Evolutionary conservation across 1,140 invertebrate species (phyloP).

Genomic region (Drosophila virilis): DNA sequence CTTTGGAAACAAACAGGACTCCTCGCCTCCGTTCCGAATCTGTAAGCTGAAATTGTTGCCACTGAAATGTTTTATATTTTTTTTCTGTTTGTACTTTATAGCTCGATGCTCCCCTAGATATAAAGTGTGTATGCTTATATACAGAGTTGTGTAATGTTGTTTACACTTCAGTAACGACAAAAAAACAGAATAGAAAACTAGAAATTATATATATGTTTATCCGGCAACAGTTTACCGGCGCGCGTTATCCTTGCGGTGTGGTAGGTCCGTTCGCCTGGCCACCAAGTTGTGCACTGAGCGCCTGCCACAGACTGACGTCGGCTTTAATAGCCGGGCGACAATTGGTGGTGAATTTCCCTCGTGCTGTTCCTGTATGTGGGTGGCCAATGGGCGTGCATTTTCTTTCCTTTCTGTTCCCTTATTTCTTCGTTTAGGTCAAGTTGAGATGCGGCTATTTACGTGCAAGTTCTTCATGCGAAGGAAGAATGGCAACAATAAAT

Average conservation of each 20-base stretch:
- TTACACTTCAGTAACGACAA: slow-evolving; percentile 18
- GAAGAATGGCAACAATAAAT: slow-evolving; percentile 49
- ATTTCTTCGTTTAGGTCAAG: slow-evolving; percentile 40
- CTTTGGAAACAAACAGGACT: slow-evolving; percentile 7
- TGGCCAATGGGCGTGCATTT: slow-evolving; percentile 3
- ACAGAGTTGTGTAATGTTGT: slow-evolving; percentile 6
- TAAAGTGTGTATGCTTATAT: slow-evolving; percentile 16
- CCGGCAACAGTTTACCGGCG: slow-evolving; percentile 5
- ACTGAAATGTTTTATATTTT: slow-evolving; percentile 8
- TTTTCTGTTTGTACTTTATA: slow-evolving; percentile 37
- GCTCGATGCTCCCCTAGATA: slow-evolving; percentile 39
- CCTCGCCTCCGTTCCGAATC: not conserved
- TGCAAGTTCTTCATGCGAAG: slow-evolving; percentile 21
- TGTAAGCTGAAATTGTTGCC: not conserved
- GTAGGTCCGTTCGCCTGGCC: slow-evolving; percentile 42
- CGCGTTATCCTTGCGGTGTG: slow-evolving; percentile 38
- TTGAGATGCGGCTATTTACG: slow-evolving; percentile 29
- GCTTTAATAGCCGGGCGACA: slow-evolving; percentile 60
- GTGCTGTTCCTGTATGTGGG: slow-evolving; percentile 30
- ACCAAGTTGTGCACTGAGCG: slow-evolving; percentile 64
- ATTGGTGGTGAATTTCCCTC: slow-evolving; percentile 63
- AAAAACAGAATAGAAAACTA: slow-evolving; percentile 25
- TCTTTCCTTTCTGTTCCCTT: slow-evolving; percentile 6
- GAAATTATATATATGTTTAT: slow-evolving; percentile 8
- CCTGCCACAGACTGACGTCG: slow-evolving; percentile 31